These are phyloP conservation scores for Bubo blakistoni DNA, from an alignment of 2,113 vertebrate genomes.

Conservation along the genomic window DNA sequence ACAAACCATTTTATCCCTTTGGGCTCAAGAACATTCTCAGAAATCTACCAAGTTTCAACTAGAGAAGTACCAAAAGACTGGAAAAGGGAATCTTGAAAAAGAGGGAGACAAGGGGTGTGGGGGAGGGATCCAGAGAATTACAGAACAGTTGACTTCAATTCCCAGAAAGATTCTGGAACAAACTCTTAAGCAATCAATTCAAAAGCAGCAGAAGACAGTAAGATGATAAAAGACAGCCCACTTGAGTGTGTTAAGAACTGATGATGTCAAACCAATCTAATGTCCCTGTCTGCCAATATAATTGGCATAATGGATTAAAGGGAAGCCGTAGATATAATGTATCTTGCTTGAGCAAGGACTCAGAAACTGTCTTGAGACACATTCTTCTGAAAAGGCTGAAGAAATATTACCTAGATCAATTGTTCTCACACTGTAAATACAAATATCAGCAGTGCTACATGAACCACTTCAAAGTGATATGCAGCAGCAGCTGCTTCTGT, in stretches of 20 bases:
- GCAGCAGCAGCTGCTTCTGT: not conserved
- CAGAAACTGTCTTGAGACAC: not conserved
- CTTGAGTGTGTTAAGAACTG: not conserved
- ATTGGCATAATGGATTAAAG: constrained; percentile 48
- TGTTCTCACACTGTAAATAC: not conserved
- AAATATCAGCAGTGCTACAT: not conserved
- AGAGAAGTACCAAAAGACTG: not conserved
- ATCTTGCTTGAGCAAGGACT: constrained; percentile 1
- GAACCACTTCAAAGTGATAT: not conserved
- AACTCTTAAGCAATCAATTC: constrained; percentile 13
- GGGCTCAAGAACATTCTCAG: not conserved
- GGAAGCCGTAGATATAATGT: not conserved
- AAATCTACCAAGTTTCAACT: not conserved
- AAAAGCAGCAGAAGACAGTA: constrained; percentile 11
- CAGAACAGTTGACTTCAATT: not conserved
- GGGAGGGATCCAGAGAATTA: not conserved
- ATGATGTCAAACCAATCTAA: constrained; percentile 23
- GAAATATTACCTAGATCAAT: constrained; percentile 9
- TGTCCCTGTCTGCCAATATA: constrained; percentile 20
- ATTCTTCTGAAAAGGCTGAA: not conserved
- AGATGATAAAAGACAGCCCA: constrained; percentile 15
- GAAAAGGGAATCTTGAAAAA: not conserved
- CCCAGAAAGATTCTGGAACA: constrained; percentile 24
- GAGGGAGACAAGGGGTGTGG: rapidly evolving
- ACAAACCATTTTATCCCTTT: not conserved